phyloP scores from a whole-genome alignment of 2,113 vertebrate species.

The Choloepus hoffmanni region DNA sequence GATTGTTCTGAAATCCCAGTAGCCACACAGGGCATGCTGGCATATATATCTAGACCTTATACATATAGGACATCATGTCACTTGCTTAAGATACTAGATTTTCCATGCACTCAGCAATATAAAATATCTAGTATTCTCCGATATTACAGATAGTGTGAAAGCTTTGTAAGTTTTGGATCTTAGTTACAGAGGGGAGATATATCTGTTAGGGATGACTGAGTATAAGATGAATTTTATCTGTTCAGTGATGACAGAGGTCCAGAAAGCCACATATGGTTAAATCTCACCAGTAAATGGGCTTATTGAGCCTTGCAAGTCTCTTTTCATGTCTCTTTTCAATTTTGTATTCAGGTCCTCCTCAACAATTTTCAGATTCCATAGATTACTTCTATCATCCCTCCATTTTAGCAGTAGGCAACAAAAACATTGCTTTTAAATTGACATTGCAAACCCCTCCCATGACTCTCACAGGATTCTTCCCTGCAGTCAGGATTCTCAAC shows the following conservation, averaged over 20 bases:
- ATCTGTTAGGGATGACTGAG: not conserved
- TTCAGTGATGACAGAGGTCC: not conserved
- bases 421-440: not conserved
- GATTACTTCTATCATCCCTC: not conserved
- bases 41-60: not conserved
- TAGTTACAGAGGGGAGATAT: not conserved
- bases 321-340: not conserved
- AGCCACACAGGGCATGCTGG: not conserved
- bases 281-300: not conserved
- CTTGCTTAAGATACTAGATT: not conserved
- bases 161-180: not conserved
- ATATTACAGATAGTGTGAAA: not conserved
- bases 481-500: not conserved
- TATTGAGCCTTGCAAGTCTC: not conserved
- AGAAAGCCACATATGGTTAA: not conserved
- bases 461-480: not conserved
- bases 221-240: not conserved
- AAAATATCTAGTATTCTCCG: not conserved
- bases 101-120: not conserved
- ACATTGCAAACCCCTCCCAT: not conserved
- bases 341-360: not conserved
- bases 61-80: not conserved
- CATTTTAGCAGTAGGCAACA: not conserved
- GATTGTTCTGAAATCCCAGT: not conserved
- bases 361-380: slow-evolving; percentile 8